phyloP scores from a whole-genome alignment of 2,797 vertebrate species.

The Characodon lateralis region DNA sequence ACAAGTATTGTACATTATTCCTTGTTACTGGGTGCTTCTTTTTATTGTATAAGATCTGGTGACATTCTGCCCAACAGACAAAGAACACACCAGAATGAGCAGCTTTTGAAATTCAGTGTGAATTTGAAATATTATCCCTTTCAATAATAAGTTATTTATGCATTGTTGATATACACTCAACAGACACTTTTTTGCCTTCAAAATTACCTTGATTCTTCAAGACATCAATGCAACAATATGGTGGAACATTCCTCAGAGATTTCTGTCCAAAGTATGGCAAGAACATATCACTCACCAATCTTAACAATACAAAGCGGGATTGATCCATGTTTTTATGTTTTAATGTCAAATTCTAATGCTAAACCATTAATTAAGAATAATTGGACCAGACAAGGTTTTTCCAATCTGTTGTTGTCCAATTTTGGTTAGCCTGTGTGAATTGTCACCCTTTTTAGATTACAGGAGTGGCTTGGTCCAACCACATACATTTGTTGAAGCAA shows the following conservation, averaged over 20 bases:
- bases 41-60: slow-evolving; percentile 28
- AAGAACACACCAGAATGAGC: neutral
- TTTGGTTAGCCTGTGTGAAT: neutral
- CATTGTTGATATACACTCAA: neutral
- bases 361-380: neutral
- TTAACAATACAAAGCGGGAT: neutral
- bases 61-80: slow-evolving; percentile 22
- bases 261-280: neutral
- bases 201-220: neutral
- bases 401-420: neutral
- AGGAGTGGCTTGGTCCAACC: no score
- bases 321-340: neutral
- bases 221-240: neutral
- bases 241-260: neutral
- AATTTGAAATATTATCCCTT: neutral
- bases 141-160: neutral
- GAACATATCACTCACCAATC: neutral
- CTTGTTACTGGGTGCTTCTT: slow-evolving; percentile 17
- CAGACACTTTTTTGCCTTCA: neutral
- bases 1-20: slow-evolving; percentile 7
- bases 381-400: neutral
- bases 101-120: neutral
- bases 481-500: neutral
- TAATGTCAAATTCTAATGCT: neutral
- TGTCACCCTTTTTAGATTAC: neutral